Base-by-base conservation (phyloP, 2,888 invertebrate species). In the Toxonevra muliebris region DNA sequence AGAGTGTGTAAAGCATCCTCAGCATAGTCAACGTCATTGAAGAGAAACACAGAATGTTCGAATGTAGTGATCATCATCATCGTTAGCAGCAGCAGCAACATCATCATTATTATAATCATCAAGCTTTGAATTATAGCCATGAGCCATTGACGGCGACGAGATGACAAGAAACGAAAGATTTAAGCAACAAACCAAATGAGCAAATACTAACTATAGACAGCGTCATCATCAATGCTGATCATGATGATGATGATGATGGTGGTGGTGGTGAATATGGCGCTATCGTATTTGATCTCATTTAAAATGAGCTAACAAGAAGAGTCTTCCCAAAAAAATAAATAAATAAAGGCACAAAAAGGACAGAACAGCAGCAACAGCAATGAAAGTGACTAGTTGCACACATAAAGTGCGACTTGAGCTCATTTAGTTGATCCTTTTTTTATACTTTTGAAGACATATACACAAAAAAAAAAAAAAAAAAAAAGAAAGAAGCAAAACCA, bases 281-380 rank as follows among this genome's bases (percentile, higher is more conserved):
- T 81, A 81, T 81, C 80, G 79, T 77, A 81, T 81, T 81, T 81
- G 80, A 81, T 81, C 80, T 81, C 76, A 78, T 80, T 80, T 80
- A 69, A 67, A 62, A 61, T 59, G 58, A 19, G 30, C 41, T 58
- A 59, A 57, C 10, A 61, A 59, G 64, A 61, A 65, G 65, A 62
- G 52, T 40, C 48, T 50, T 13, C 41, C 60, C 60, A n/a, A 40
- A 65, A 66, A 65, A 61, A 65, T 62, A 65, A 67, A 50, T 58
- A 30, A 30, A 30, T 30, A 30, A 30, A 30, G 30, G 3, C 30
- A 30, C 30, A 30, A 7, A 2, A 30, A 30, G 30, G 7, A 30
- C 30, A 30, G 30, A 65, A n/a, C 57, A 60, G 42, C 61, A 52
- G 42, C 20, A 60, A 48, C 65, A 52, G 63, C 62, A 69, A 66